Conservation (phyloP, 2,797 vertebrate genomes). For the Hipposideros larvatus region DNA sequence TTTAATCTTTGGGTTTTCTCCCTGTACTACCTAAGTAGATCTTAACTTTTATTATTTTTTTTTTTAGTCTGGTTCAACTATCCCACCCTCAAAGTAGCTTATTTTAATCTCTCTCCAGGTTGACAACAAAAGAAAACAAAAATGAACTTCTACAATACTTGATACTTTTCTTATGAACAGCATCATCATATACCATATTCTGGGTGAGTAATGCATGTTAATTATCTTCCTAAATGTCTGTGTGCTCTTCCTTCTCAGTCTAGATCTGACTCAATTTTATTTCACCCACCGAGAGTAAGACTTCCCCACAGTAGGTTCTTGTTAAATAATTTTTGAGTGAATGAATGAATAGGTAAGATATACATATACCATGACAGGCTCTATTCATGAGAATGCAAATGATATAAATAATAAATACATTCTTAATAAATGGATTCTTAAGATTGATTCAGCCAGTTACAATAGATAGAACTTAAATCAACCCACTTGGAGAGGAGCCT, state of each 20-base stretch:
- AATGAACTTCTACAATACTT: not conserved
- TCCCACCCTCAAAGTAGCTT: not conserved
- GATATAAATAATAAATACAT: not conserved
- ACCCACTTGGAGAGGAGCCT: not conserved
- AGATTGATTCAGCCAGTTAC: not conserved
- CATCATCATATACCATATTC: not conserved
- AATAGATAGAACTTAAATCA: not conserved
- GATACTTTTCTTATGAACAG: not conserved
- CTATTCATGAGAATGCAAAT: not conserved
- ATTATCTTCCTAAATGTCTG: not conserved
- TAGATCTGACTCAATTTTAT: not conserved
- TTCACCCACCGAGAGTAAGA: not conserved
- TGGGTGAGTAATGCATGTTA: not conserved
- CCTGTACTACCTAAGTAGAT: not conserved
- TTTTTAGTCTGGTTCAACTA: not conserved
- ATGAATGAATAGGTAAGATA: not conserved
- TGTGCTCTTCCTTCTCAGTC: not conserved
- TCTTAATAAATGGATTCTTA: not conserved
- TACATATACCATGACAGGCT: not conserved
- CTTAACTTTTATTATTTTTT: not conserved
- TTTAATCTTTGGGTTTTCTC: not conserved
- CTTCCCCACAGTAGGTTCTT: not conserved
- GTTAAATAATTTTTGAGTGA: conserved; percentile 23
- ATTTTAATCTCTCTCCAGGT: not conserved
- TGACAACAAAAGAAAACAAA: conserved; percentile 5